Evolutionary conservation across 1,140 invertebrate genomes (phyloP), one percentile per base, ranked within the genome.

Genomic region (Aphelenchoides fujianensis): DNA sequence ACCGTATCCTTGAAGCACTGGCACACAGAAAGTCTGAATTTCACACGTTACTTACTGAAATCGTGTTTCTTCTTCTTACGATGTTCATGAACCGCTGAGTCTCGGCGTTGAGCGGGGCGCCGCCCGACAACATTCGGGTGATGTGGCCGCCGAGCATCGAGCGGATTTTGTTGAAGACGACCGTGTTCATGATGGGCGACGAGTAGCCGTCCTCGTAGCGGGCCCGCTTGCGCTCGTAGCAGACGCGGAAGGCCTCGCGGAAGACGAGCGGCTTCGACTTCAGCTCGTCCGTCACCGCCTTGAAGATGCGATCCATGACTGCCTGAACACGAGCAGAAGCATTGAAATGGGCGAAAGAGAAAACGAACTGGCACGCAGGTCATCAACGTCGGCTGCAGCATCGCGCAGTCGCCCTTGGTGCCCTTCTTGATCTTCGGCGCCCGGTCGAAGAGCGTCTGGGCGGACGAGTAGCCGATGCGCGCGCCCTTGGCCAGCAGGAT

Each of bases 1-100:
- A n/a, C 95, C 96, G 87, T 98, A 98, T 55, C 95, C 96, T 84
- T 95, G 93, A 57, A 92, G 89, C 28, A 98, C 89, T 54, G 91
- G 90, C n/a, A 52, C 92, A 90, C 84, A 93, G 96, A 28, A 98
- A 88, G 84, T 93, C n/a, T n/a, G n/a, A n/a, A n/a, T n/a, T n/a
- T n/a, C n/a, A n/a, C n/a, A n/a, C n/a, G n/a, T n/a, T n/a, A n/a
- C n/a, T n/a, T n/a, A n/a, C n/a, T n/a, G n/a, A n/a, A n/a, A n/a
- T n/a, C n/a, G n/a, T n/a, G n/a, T n/a, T n/a, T n/a, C n/a, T n/a
- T n/a, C n/a, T n/a, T n/a, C n/a, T n/a, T n/a, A n/a, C 95, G 69
- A 92, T 90, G 84, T 94, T 91, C 76, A 97, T 92, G 85, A 97
- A 95, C 78, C 91, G 89, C 82, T 98, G 95, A 7, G 95, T 97